A percentile compares a stretch with the other conserved stretches of the same genome.
Conservation (phyloP, 37 sponge, comb jelly and placozoan genomes). For the Crambe crambe region DNA sequence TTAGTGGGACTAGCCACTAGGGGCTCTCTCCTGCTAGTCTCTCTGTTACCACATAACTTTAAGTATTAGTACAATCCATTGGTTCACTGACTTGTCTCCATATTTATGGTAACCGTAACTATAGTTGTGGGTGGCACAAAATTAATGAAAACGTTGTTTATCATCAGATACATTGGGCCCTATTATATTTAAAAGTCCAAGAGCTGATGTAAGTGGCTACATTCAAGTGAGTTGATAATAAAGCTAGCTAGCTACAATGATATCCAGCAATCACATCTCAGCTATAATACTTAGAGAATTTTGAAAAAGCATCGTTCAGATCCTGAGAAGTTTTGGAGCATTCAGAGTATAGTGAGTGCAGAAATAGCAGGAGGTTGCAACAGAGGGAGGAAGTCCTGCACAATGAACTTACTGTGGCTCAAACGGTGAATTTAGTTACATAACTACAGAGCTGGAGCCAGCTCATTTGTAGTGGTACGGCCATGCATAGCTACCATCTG, state of each 20-base stretch:
- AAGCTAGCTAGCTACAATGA: not conserved
- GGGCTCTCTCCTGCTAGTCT: too few species aligned
- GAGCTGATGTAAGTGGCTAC: slow-evolving; percentile 70
- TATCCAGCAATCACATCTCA: not conserved
- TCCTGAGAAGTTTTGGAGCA: slow-evolving; percentile 34
- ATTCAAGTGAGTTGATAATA: slow-evolving; percentile 56
- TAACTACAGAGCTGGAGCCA: too few species aligned
- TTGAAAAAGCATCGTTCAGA: slow-evolving; percentile 36
- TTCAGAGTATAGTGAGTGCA: slow-evolving; percentile 66
- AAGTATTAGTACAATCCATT: too few species aligned
- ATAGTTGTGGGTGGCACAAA: too few species aligned
- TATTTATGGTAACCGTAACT: too few species aligned
- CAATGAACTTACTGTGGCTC: slow-evolving; percentile 67
- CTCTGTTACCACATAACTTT: too few species aligned
- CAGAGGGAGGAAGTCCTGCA: slow-evolving; percentile 51
- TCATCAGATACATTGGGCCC: slow-evolving; percentile 63
- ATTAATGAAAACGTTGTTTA: not conserved
- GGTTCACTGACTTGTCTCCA: too few species aligned
- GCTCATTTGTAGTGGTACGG: too few species aligned
- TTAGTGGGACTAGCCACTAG: too few species aligned
- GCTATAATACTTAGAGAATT: slow-evolving; percentile 35
- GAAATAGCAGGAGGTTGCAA: slow-evolving; percentile 63
- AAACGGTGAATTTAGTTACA: slow-evolving; percentile 50
- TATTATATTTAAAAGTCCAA: slow-evolving; percentile 60
- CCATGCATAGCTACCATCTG: too few species aligned